Base-by-base conservation (phyloP, 2,888 invertebrate species). In the Trissoscelio sp. region DNA sequence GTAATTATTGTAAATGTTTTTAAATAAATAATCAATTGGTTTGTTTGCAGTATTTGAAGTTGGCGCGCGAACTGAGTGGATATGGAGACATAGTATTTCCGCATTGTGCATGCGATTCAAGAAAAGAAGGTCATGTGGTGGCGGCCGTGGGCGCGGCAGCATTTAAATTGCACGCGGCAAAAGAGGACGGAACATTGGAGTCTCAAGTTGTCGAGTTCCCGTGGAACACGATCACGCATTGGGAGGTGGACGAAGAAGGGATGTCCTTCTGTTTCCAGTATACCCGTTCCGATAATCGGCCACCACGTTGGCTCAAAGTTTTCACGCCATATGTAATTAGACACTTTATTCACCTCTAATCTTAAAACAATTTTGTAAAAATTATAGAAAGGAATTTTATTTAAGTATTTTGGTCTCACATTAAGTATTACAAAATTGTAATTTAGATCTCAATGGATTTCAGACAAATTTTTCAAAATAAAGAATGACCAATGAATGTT, bases 81-180 rank as follows among this genome's bases (percentile, higher is more conserved):
- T 99, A 99, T 92, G 98, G 97, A 0, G 96, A 97, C 90, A 94
- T 98, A 11, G 96, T 97, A 58, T 98, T 99, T 92, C 99, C 99
- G 24, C 97, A 98, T 92, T 96, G 98, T 91, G 93, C 96, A 31
- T 97, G 98, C 92, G 98, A 98, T 93, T 96, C 97, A 34, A 93
- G 97, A 75, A 97, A 97, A 90, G 96, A 95, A 84, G 97, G 97
- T 44, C 97, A 97, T 92, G 97, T 97, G 55, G 93, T 96, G 69
- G 94, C 95, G 55, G 94, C 95, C 12, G 93, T 97, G 44, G 95
- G 96, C 90, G 89, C 93, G 89, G 92, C 91, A 48, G 91, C 92
- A 75, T 93, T 95, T 86, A 95, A 96, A 91, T 92, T 99, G 81
- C 95, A 96, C 86, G 96, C 98, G 16, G 97, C 97, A 91, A 94